These are phyloP conservation scores for Pentamera pediparva DNA, from an alignment of 53 echinoderm and acorn worm genomes.

Conservation along the genomic window DNA sequence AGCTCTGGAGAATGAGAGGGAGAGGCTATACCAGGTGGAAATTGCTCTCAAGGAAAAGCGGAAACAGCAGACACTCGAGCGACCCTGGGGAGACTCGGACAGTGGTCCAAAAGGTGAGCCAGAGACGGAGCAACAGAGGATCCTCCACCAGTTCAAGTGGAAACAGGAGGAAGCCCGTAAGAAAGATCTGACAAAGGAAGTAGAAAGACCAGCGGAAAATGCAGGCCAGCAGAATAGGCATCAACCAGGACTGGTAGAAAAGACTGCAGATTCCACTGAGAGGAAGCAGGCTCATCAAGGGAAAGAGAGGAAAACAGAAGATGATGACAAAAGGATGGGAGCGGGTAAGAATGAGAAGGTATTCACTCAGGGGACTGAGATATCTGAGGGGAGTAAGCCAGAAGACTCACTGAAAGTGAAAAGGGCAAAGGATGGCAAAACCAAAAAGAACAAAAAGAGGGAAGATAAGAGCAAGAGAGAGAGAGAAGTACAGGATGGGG, in stretches of 20 bases:
- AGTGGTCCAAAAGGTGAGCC: conserved; percentile 1
- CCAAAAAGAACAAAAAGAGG: neutral
- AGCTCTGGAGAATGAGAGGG: conserved; percentile 29
- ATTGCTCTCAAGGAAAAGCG: conserved; percentile 16
- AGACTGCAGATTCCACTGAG: conserved; percentile 26
- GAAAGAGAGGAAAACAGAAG: neutral
- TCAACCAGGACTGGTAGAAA: conserved; percentile 9
- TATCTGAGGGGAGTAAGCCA: neutral
- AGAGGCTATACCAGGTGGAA: neutral
- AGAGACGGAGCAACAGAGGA: neutral
- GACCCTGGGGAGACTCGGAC: conserved; percentile 5
- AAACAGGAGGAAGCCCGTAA: conserved; percentile 16
- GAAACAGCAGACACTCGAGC: conserved; percentile 9
- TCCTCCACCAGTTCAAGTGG: neutral
- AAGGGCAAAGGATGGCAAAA: neutral
- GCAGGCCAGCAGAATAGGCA: conserved; percentile 21
- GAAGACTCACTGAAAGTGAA: neutral
- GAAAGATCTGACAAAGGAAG: conserved; percentile 29
- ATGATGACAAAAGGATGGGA: neutral
- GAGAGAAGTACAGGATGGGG: neutral
- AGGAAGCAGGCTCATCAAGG: neutral
- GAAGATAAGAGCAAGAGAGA: neutral
- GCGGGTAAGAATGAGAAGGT: neutral
- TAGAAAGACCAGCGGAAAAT: conserved; percentile 11
- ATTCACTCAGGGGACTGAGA: neutral